phyloP scores from a whole-genome alignment of 2,888 invertebrate species.

The Aphidius colemani region DNA sequence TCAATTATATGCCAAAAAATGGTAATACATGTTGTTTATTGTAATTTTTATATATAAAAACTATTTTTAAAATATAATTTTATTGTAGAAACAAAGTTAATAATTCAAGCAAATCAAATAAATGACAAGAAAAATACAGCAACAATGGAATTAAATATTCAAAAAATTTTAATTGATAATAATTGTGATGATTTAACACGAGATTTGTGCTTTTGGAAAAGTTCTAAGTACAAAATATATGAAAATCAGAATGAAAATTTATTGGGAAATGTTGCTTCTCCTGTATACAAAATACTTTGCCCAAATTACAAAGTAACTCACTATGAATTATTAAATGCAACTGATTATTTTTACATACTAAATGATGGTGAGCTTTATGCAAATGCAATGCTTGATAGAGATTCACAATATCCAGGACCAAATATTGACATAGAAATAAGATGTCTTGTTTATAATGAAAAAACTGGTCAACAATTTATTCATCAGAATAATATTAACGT shows the following conservation, averaged over 20 bases:
- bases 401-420: conserved; percentile 54
- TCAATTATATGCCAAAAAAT: conserved; percentile 39
- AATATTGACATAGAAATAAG: conserved; percentile 53
- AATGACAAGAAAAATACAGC: conserved; percentile 38
- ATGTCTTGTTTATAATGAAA: conserved; percentile 59
- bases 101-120: conserved; percentile 39
- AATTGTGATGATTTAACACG: conserved; percentile 28
- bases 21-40: conserved; percentile 37
- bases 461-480: conserved; percentile 50
- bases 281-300: conserved; percentile 61
- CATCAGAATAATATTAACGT: conserved; percentile 56
- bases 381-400: conserved; percentile 60
- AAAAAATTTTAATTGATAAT: conserved; percentile 34
- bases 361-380: conserved; percentile 57
- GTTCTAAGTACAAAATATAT: conserved; percentile 51
- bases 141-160: conserved; percentile 48
- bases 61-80: neutral
- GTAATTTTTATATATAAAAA: conserved; percentile 1
- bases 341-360: conserved; percentile 56
- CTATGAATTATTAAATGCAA: conserved; percentile 60
- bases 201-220: conserved; percentile 57
- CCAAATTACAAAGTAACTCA: conserved; percentile 59
- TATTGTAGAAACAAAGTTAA: conserved; percentile 32
- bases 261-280: conserved; percentile 60
- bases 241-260: conserved; percentile 52